Evolutionary conservation across 2,113 vertebrate genomes (phyloP).

Genomic region (Apodemus speciosus): DNA sequence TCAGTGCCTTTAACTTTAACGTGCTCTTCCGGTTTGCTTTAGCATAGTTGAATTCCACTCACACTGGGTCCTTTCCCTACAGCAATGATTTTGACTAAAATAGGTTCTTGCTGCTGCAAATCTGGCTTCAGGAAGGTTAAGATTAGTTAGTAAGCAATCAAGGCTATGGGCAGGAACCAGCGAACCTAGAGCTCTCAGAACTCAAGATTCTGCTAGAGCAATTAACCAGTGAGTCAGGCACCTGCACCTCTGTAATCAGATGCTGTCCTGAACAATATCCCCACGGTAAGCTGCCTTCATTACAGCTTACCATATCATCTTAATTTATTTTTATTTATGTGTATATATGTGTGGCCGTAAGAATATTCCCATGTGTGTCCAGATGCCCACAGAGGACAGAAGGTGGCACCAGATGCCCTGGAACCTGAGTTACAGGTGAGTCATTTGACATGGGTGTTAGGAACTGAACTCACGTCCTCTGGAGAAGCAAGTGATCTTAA

Average conservation of each 20-base stretch:
- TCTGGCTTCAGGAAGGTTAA: background rate
- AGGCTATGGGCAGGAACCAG: background rate
- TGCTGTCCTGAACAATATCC: background rate
- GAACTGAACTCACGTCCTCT: background rate
- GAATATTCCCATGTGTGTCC: background rate
- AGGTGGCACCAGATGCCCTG: background rate
- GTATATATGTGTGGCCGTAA: background rate
- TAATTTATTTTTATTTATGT: constrained; percentile 1
- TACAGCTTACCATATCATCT: background rate
- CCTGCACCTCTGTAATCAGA: background rate
- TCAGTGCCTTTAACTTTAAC: background rate
- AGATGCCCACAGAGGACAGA: background rate
- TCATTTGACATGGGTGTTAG: background rate
- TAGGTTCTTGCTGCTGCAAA: background rate
- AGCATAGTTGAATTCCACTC: background rate
- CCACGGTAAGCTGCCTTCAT: background rate
- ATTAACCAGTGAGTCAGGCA: background rate
- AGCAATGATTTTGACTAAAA: background rate
- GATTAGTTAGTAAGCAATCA: background rate
- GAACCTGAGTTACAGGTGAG: background rate
- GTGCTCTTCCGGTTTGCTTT: background rate
- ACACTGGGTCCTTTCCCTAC: background rate
- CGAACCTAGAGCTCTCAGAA: background rate
- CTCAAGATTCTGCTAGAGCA: background rate
- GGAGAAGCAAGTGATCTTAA: background rate